Evolutionary conservation across 2,888 invertebrate genomes (phyloP).

Genomic region (Pristionchus japonicus): DNA sequence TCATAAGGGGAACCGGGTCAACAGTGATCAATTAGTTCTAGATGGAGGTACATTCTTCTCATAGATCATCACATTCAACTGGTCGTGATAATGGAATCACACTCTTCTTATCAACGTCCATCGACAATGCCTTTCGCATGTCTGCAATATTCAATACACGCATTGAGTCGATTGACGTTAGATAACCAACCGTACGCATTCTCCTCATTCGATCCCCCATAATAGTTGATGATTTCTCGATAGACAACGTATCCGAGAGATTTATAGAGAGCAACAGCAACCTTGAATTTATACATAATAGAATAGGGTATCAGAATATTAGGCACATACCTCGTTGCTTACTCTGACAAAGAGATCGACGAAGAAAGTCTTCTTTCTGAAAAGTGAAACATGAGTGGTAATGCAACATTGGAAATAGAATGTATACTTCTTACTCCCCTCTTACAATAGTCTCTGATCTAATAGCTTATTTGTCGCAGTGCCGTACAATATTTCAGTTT

Average conservation of each 20-base stretch:
- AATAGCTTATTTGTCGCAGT: too few species aligned
- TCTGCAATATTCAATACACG: constrained; percentile 80
- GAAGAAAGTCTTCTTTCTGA: constrained; percentile 93
- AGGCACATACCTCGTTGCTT: constrained; percentile 84
- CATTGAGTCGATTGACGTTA: not conserved
- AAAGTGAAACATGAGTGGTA: constrained; percentile 74
- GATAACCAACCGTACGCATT: constrained; percentile 90
- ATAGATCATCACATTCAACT: constrained; percentile 78
- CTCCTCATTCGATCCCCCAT: constrained; percentile 97
- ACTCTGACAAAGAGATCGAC: constrained; percentile 98
- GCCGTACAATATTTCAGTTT: too few species aligned
- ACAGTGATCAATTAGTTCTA: not conserved
- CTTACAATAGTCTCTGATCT: not conserved
- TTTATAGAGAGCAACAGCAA: constrained; percentile 34
- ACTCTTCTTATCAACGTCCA: constrained; percentile 91
- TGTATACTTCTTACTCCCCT: not conserved
- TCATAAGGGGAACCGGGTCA: not conserved
- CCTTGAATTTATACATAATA: not conserved
- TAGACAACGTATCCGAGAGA: constrained; percentile 90
- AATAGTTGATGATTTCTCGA: constrained; percentile 95
- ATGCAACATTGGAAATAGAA: not conserved
- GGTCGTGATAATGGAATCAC: constrained; percentile 93
- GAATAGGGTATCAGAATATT: not conserved
- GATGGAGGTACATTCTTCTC: constrained; percentile 6
- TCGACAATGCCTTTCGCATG: constrained; percentile 96